These are phyloP conservation scores for Aeoliscus strigatus DNA, from an alignment of 2,797 vertebrate species.

Conservation along the genomic window DNA sequence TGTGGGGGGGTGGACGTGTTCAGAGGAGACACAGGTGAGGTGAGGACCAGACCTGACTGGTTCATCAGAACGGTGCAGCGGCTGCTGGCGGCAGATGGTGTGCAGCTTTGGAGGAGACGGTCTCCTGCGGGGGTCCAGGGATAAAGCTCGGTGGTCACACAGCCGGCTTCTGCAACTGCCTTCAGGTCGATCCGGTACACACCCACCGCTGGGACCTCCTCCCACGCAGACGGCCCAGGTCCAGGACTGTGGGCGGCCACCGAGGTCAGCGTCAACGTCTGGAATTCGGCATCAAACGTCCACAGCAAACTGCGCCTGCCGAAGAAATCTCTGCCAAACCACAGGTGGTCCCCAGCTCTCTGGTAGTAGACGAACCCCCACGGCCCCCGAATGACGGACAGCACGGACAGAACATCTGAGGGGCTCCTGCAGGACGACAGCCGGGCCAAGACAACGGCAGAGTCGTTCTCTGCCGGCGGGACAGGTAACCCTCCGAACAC, in stretches of 20 bases:
- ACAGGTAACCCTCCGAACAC: constrained; percentile 83
- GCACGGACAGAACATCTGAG: constrained; percentile 72
- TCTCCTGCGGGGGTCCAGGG: constrained; percentile 72
- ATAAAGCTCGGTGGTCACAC: constrained; percentile 74
- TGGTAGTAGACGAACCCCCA: constrained; percentile 93
- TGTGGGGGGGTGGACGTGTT: constrained; percentile 73
- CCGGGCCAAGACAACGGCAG: constrained; percentile 71
- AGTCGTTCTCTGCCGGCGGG: constrained; percentile 79
- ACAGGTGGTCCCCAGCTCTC: constrained; percentile 76
- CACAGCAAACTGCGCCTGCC: constrained; percentile 93
- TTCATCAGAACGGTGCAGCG: constrained; percentile 61
- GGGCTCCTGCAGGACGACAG: constrained; percentile 72
- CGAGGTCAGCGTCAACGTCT: constrained; percentile 75
- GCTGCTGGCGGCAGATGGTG: constrained; percentile 53
- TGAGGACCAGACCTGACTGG: constrained; percentile 62
- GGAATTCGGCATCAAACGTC: constrained; percentile 63
- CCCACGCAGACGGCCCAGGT: constrained; percentile 61
- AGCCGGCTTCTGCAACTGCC: constrained; percentile 40
- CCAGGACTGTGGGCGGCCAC: constrained; percentile 51
- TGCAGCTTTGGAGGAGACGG: constrained; percentile 20
- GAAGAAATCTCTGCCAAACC: constrained; percentile 96
- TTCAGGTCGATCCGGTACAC: constrained; percentile 84
- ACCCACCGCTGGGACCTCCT: constrained; percentile 86
- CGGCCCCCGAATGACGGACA: constrained; percentile 81
- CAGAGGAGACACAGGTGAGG: constrained; percentile 75